phyloP scores from a whole-genome alignment of 2,888 invertebrate genomes.

The Drosophila putrida region DNA sequence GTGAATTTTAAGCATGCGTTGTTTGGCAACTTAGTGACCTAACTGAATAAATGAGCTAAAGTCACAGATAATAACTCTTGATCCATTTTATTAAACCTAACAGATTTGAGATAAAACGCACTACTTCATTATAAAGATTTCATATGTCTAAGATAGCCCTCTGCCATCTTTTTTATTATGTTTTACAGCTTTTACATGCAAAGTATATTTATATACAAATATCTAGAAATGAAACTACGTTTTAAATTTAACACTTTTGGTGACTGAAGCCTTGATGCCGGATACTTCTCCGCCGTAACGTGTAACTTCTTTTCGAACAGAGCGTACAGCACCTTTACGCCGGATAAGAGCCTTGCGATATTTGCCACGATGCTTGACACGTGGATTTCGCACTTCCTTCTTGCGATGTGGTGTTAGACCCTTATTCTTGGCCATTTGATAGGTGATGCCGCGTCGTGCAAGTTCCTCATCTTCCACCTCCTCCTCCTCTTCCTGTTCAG shows the following conservation, averaged over 20 bases:
- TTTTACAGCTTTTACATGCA: too few species aligned
- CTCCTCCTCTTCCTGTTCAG: constrained; percentile 82
- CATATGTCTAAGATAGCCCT: too few species aligned
- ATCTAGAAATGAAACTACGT: constrained; percentile 43
- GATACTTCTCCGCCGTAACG: constrained; percentile 97
- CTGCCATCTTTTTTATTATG: too few species aligned
- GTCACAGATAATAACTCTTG: too few species aligned
- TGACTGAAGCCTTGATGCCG: constrained; percentile 95
- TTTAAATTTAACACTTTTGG: constrained; percentile 95
- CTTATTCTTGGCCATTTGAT: constrained; percentile 98
- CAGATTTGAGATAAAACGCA: too few species aligned
- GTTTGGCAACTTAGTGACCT: constrained; percentile 33
- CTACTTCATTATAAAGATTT: too few species aligned
- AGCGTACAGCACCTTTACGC: constrained; percentile 96
- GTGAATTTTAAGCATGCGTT: constrained; percentile 12
- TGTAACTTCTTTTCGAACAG: constrained; percentile 91
- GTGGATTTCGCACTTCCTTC: constrained; percentile 96
- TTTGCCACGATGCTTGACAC: constrained; percentile 97
- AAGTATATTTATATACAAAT: too few species aligned
- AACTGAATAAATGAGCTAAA: constrained; percentile 32
- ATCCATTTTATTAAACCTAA: too few species aligned
- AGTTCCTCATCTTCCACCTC: constrained; percentile 83
- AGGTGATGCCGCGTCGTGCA: constrained; percentile 93
- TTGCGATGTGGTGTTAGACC: constrained; percentile 96
- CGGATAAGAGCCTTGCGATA: constrained; percentile 96